Base-by-base conservation (phyloP, 2,888 invertebrate genomes). In the Coelopa pilipes region DNA sequence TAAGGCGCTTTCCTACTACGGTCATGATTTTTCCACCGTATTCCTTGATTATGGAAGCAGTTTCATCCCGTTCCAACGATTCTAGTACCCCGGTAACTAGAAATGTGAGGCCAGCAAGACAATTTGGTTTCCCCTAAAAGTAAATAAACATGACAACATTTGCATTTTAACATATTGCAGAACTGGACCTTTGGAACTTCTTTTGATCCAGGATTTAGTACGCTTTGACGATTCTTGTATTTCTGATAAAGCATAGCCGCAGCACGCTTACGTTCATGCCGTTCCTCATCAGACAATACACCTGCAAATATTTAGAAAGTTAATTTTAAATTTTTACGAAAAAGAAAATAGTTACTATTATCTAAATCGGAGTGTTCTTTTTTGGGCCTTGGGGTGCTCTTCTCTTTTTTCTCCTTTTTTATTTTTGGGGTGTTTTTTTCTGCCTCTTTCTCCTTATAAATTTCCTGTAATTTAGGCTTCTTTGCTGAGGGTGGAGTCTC, bases 71-170 rank as follows among this genome's bases (percentile, higher is more conserved):
- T 80, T 96, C 96, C 79, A 97, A 89, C 0, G 96, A 96, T 82
- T 97, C 96, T 63, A 96, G 88, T 1, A 97, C 93, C 49, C 97
- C 98, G 55, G 96, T 97, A 70, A 96, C 87, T 7, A 95, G 85
- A 82, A 96, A 95, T 5, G 91, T 91, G 72, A 92, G 88, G 70
- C 93, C 92, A 69, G 90, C 90, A 2, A 96, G 87, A 83, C 95
- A 95, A 82, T 92, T 89, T 17, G 92, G 90, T 70, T 91, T 89
- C 47, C 95, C 95, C 92, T 93, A n/a, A 7, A 49, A 21, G 3
- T 15, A 11, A 5, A 17, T 34, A 19, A 13, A 24, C n/a, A 46
- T 49, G n/a, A n/a, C n/a, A n/a, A n/a, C n/a, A n/a, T n/a, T n/a
- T n/a, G n/a, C n/a, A 62, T 17, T 66, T 9, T 11, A 66, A 21